Percentiles rank a stretch among this genome's conserved stretches.
Conservation (phyloP, 2,113 vertebrate species). For the Spheniscus mendiculus region DNA sequence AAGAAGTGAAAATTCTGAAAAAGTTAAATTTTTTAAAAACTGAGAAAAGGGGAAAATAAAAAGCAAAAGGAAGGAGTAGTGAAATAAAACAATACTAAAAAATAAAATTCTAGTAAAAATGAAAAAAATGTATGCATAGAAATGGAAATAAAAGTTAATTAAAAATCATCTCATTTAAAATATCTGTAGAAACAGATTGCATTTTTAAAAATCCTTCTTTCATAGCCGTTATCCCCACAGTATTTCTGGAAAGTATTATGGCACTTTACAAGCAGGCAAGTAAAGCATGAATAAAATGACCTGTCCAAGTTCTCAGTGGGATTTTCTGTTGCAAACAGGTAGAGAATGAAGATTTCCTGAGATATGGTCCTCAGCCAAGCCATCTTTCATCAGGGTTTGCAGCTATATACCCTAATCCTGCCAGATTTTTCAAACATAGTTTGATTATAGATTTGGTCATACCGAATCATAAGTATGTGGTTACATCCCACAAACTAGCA, state of each 20-base stretch:
- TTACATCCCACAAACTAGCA: not conserved
- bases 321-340: not conserved
- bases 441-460: not conserved
- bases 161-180: not conserved
- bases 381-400: not conserved
- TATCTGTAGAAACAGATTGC: not conserved
- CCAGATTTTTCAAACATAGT: not conserved
- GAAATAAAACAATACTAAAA: not conserved
- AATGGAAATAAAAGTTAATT: not conserved
- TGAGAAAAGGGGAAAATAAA: not conserved
- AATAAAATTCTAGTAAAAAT: not conserved
- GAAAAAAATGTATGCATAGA: not conserved
- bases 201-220: not conserved
- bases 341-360: not conserved
- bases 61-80: not conserved
- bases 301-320: not conserved
- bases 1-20: not conserved
- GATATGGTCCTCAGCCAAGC: not conserved
- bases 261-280: not conserved
- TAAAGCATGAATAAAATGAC: not conserved
- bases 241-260: not conserved
- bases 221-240: not conserved
- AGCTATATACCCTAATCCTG: not conserved
- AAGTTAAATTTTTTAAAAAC: not conserved
- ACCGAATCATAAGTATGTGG: not conserved